A percentile compares a stretch with the other conserved stretches of the same genome.
These are phyloP conservation scores for Liolophura sinensis DNA, from an alignment of 1,140 invertebrate genomes.

Conservation along the genomic window DNA sequence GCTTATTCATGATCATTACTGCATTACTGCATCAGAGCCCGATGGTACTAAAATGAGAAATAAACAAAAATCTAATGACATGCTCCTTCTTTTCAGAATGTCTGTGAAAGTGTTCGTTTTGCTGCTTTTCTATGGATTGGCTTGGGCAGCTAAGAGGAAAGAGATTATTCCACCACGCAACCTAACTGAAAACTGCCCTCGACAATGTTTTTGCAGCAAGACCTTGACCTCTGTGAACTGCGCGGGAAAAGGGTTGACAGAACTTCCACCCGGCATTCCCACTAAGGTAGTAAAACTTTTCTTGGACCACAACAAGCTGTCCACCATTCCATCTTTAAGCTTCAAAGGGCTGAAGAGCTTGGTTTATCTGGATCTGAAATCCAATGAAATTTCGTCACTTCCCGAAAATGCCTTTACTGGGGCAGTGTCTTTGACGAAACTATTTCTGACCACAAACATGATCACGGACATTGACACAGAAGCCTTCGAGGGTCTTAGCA, in stretches of 20 bases:
- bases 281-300: slow-evolving; percentile 27
- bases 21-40: no score
- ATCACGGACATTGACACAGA: slow-evolving; percentile 22
- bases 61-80: no score
- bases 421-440: slow-evolving; percentile 17
- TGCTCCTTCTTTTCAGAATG: no score
- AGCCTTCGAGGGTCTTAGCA: slow-evolving; percentile 20
- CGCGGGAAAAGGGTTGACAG: slow-evolving; percentile 26
- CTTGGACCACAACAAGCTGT: slow-evolving; percentile 30
- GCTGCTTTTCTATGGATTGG: no score
- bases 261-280: slow-evolving; percentile 26
- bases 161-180: no score
- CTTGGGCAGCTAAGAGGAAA: no score
- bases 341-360: slow-evolving; percentile 14
- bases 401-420: slow-evolving; percentile 18
- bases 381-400: slow-evolving; percentile 22
- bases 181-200: slow-evolving; percentile 18
- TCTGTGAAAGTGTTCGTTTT: no score
- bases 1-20: no score
- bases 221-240: slow-evolving; percentile 31
- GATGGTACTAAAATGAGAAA: no score
- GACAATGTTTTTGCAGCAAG: slow-evolving; percentile 33
- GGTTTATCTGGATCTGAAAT: slow-evolving; percentile 12
- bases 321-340: not conserved
- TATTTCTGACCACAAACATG: slow-evolving; percentile 27